Conservation (phyloP, 2,797 vertebrate genomes). For the Muraenolepis orangiensis region DNA sequence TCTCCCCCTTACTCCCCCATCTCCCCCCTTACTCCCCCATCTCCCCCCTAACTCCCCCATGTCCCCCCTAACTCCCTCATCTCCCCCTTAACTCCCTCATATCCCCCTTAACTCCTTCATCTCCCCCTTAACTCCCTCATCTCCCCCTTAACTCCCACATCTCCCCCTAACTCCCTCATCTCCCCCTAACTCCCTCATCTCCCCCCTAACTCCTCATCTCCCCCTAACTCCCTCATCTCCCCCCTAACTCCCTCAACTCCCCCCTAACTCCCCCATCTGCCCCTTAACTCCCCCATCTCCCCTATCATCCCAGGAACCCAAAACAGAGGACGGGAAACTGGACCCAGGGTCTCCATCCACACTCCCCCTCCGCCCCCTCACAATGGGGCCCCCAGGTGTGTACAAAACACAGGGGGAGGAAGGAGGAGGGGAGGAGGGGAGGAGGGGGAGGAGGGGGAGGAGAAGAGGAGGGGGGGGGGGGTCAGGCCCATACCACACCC, state of each 20-base stretch:
- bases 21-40: too few relatives aligned
- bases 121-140: too few relatives aligned
- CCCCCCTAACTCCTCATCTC: too few relatives aligned
- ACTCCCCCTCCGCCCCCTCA: slow-evolving; percentile 56
- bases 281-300: background rate
- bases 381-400: slow-evolving; percentile 67
- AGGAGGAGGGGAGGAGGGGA: slow-evolving; percentile 12
- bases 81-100: too few relatives aligned
- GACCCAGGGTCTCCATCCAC: slow-evolving; percentile 56
- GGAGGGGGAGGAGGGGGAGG: slow-evolving; percentile 16
- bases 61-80: too few relatives aligned
- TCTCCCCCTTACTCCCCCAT: too few relatives aligned
- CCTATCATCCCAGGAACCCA: slow-evolving; percentile 41
- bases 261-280: background rate
- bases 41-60: too few relatives aligned
- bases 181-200: too few relatives aligned
- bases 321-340: slow-evolving; percentile 49
- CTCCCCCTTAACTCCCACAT: too few relatives aligned
- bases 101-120: too few relatives aligned
- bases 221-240: too few relatives aligned
- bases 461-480: slow-evolving; percentile 16
- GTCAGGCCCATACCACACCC: slow-evolving; percentile 53
- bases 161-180: too few relatives aligned
- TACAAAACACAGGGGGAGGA: slow-evolving; percentile 69
- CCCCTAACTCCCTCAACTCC: background rate